Evolutionary conservation across 2,888 invertebrate species (phyloP).

Genomic region (Magallana nippona): DNA sequence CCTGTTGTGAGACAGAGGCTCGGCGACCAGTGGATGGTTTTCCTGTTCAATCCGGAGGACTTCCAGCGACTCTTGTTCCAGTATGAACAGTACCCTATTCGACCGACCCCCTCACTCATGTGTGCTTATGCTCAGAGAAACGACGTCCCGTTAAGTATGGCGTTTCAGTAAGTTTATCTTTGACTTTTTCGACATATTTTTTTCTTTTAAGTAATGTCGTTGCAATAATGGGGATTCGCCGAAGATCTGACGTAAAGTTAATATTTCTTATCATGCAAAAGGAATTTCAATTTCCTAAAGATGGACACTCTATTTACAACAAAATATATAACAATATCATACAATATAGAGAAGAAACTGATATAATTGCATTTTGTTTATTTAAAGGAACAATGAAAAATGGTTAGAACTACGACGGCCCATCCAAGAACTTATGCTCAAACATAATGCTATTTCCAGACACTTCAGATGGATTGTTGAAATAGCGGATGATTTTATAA

Average conservation of each 20-base stretch:
- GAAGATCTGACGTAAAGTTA: too few relatives aligned
- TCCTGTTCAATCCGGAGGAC: conserved; percentile 43
- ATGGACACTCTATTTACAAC: too few relatives aligned
- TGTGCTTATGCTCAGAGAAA: conserved; percentile 19
- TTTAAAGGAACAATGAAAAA: conserved; percentile 38
- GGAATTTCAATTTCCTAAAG: background rate
- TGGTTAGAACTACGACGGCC: conserved; percentile 31
- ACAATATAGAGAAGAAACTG: too few relatives aligned
- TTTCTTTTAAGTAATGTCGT: too few relatives aligned
- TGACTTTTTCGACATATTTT: background rate
- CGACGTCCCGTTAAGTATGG: conserved; percentile 12
- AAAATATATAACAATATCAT: too few relatives aligned
- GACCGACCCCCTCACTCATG: conserved; percentile 26
- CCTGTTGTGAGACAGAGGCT: conserved; percentile 37
- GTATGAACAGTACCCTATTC: conserved; percentile 25
- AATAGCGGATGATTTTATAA: conserved; percentile 37
- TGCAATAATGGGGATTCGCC: too few relatives aligned
- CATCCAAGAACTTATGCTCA: conserved; percentile 33
- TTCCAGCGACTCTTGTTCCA: conserved; percentile 31
- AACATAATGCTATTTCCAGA: background rate
- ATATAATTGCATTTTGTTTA: background rate
- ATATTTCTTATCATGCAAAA: too few relatives aligned
- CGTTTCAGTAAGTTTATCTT: conserved; percentile 42
- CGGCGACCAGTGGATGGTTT: conserved; percentile 40
- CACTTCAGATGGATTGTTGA: conserved; percentile 1